Evolutionary conservation across 2,113 vertebrate genomes (phyloP).

Genomic region (Thryonomys swinderianus): DNA sequence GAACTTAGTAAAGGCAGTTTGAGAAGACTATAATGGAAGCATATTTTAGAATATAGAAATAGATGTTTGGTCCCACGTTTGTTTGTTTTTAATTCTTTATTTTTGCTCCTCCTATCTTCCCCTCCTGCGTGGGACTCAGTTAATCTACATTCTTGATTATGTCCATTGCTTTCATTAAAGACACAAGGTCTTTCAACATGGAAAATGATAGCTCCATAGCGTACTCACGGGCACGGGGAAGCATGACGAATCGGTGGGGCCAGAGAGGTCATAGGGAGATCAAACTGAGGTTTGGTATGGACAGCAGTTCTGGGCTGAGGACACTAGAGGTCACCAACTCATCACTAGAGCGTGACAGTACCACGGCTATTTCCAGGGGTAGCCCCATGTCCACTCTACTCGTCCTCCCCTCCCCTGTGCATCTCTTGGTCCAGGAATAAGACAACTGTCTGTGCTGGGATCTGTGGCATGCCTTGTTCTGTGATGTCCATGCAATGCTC

Average conservation of each 20-base stretch:
- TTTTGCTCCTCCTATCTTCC: not conserved
- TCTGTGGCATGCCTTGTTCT: too few species aligned
- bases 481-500: not conserved
- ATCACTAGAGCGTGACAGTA: not conserved
- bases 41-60: not conserved
- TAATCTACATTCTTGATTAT: not conserved
- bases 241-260: not conserved
- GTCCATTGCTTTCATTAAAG: not conserved
- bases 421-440: not conserved
- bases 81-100: not conserved
- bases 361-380: too few species aligned
- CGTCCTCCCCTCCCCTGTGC: not conserved
- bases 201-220: not conserved
- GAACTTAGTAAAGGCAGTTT: not conserved
- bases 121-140: too few species aligned
- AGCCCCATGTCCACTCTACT: fast-evolving
- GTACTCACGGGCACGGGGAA: not conserved
- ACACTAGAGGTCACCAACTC: not conserved
- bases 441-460: too few species aligned
- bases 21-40: not conserved
- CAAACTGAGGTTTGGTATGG: not conserved
- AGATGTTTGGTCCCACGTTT: not conserved
- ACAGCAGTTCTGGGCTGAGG: not conserved
- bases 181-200: not conserved
- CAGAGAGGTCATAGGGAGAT: fast-evolving